Evolutionary conservation across 2,797 vertebrate genomes (phyloP), one percentile per base, ranked within the genome.

Genomic region (Neopelma chrysocephalum): DNA sequence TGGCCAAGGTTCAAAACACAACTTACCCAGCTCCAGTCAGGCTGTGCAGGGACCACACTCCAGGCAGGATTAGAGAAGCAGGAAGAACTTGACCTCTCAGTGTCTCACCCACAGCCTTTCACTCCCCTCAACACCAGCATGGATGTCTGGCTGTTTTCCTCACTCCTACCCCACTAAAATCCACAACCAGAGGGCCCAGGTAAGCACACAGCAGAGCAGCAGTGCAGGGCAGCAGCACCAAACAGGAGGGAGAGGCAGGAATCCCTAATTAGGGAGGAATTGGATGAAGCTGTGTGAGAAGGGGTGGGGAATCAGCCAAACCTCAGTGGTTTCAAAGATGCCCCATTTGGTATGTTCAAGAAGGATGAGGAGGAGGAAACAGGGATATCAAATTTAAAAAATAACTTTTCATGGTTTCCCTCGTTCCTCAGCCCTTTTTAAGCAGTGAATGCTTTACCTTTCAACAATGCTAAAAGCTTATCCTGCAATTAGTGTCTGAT

Each of bases 101-200:
- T 11, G 9, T 20, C 66, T 36, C 34, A 7, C 27, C 64, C 15
- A 4, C 14, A 25, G 20, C 45, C 19, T 18, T 42, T n/a, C n/a
- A 14, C 4, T 21, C 12, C 40, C 9, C 31, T 32, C 65, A 45
- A 1, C 9, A 22, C 73, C 68, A 84, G 1, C n/a, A 7, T 0
- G 0, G 36, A 16, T 1, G 1, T 10, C 2, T 1, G 4, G 13
- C 7, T 51, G 9, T 7, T 72, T 11, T 62, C 53, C 70, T 31
- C 2, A 9, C 20, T 51, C 60, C 70, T 31, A 1, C 12, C 8
- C 70, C 29, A 6, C 38, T 13, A 29, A 48, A 25, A 23, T 27
- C n/a, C 70, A 26, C 0, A 25, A 22, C 12, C 70, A 87, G 69
- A 82, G 16, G 12, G 18, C 17, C 10, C 40, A 45, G 22, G 10